Evolutionary conservation across 37 sponge, comb jelly and placozoan species (phyloP).

Genomic region (Beroe ovata): DNA sequence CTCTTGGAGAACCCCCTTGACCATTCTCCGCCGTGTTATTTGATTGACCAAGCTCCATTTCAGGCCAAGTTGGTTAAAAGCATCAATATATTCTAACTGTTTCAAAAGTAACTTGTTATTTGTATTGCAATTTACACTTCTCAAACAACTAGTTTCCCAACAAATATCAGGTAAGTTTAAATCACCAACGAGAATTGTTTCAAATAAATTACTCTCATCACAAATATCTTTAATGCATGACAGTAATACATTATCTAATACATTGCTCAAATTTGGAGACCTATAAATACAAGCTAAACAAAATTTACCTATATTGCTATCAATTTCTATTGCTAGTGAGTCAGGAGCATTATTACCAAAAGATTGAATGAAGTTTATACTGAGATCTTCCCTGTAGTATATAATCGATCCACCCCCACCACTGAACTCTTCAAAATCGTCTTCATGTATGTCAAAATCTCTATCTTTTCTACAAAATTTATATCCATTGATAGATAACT

Average conservation of each 20-base stretch:
- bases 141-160: not conserved
- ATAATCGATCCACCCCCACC: too few species aligned
- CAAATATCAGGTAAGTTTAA: not conserved
- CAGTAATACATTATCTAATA: not conserved
- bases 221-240: not conserved
- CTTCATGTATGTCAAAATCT: not conserved
- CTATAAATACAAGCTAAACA: not conserved
- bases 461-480: not conserved
- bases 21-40: slow-evolving; percentile 2
- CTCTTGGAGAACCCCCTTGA: slow-evolving; percentile 17
- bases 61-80: not conserved
- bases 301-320: not conserved
- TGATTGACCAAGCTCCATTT: slow-evolving; percentile 4
- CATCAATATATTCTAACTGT: slow-evolving; percentile 1
- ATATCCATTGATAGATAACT: not conserved
- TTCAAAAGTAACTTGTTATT: not conserved
- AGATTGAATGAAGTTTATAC: too few species aligned
- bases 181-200: not conserved
- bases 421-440: too few species aligned
- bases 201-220: not conserved
- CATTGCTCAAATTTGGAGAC: not conserved
- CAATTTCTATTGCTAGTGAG: not conserved
- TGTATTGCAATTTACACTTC: not conserved
- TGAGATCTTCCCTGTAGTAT: too few species aligned
- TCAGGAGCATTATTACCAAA: too few species aligned